Evolutionary conservation across 2,113 vertebrate species (phyloP).

Genomic region (Pomatostomus ruficeps): DNA sequence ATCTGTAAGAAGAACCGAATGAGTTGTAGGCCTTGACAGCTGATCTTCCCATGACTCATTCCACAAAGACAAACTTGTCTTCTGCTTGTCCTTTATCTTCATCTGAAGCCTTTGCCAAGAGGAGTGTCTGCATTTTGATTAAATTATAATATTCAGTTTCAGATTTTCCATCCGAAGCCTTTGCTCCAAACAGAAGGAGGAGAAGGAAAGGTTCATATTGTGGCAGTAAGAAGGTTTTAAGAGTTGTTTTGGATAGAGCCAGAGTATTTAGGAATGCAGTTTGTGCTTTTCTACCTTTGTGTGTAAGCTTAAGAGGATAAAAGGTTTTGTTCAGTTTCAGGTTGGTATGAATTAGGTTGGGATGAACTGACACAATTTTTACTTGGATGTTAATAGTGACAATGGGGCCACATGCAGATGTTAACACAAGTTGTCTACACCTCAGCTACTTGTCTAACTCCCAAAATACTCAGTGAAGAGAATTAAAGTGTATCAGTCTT

Average conservation of each 20-base stretch:
- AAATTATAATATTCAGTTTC: background rate
- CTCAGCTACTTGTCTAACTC: background rate
- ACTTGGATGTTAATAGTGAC: background rate
- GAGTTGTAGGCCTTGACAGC: conserved; percentile 52
- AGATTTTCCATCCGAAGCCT: background rate
- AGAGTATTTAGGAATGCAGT: background rate
- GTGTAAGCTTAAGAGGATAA: background rate
- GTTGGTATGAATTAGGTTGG: background rate
- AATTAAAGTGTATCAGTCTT: background rate
- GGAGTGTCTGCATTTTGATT: conserved; percentile 4
- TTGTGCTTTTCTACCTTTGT: background rate
- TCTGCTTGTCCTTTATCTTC: conserved; percentile 17
- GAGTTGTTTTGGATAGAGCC: background rate
- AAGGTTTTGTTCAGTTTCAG: background rate
- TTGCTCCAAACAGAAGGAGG: background rate
- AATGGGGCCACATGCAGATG: background rate
- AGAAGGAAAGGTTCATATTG: background rate
- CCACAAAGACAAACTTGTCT: conserved; percentile 41
- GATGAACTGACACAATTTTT: background rate
- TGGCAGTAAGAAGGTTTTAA: background rate
- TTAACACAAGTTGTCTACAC: background rate
- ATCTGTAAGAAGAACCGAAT: conserved; percentile 47
- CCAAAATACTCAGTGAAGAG: background rate
- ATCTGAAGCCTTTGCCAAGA: conserved; percentile 8
- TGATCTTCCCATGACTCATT: conserved; percentile 31